Conservation (phyloP, 2,113 vertebrate species). For the Hemibagrus wyckioides region DNA sequence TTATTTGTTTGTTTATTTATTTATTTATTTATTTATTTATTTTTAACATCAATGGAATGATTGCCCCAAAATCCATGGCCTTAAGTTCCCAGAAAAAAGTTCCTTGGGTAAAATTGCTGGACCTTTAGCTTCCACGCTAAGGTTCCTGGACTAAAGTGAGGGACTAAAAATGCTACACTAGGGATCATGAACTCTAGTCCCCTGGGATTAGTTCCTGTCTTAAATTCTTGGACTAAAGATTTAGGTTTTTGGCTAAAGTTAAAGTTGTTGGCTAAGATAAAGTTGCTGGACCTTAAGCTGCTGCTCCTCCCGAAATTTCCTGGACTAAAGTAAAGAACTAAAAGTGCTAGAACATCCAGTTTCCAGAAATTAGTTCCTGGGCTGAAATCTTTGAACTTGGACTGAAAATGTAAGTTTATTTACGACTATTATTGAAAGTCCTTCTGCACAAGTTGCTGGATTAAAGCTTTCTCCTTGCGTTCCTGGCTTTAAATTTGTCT, state of each 20-base stretch:
- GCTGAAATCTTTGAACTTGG: background rate
- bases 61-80: background rate
- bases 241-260: too few relatives aligned
- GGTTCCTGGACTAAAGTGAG: background rate
- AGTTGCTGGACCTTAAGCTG: too few relatives aligned
- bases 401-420: background rate
- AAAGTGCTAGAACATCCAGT: too few relatives aligned
- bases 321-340: too few relatives aligned
- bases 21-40: too few relatives aligned
- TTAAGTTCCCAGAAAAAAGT: too few relatives aligned
- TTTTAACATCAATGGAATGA: background rate
- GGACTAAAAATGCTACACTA: background rate
- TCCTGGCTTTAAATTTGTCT: background rate
- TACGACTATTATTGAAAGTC: background rate
- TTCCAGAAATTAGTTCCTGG: too few relatives aligned
- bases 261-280: too few relatives aligned
- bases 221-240: background rate
- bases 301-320: too few relatives aligned
- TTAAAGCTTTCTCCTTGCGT: background rate
- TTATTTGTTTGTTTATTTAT: too few relatives aligned
- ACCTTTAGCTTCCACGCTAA: background rate
- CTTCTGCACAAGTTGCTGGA: background rate
- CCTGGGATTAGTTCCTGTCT: background rate
- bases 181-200: background rate
- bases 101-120: background rate